These are phyloP conservation scores for Portunus trituberculatus DNA, from an alignment of 1,140 invertebrate species.

Conservation along the genomic window DNA sequence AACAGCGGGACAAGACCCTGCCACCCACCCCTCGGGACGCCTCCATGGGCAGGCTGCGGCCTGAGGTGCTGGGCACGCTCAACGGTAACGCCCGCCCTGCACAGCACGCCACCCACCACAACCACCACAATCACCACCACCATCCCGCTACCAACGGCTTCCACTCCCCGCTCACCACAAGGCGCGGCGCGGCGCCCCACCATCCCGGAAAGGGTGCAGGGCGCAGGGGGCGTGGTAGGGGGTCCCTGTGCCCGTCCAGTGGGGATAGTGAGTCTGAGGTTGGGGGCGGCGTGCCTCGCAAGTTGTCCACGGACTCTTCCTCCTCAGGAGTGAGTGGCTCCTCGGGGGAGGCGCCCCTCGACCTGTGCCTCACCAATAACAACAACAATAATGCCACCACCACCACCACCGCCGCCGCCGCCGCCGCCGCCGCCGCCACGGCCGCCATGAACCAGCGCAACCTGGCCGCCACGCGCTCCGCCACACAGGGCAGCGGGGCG, in stretches of 20 bases:
- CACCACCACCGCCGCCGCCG: background rate
- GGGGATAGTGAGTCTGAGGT: slow-evolving; percentile 41
- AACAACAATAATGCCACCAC: no score
- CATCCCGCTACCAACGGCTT: background rate
- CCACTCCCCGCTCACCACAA: background rate
- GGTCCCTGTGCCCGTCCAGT: background rate
- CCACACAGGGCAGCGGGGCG: background rate
- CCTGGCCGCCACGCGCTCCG: background rate
- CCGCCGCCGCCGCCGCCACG: background rate
- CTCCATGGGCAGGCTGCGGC: background rate
- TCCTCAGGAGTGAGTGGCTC: slow-evolving; percentile 66
- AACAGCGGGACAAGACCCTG: slow-evolving; percentile 44
- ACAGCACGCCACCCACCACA: no score
- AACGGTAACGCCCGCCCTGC: slow-evolving; percentile 35
- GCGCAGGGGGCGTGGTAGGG: background rate
- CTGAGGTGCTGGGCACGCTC: slow-evolving; percentile 52
- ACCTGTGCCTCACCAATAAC: background rate
- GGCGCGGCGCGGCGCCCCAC: background rate
- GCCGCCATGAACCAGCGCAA: slow-evolving; percentile 49
- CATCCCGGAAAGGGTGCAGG: background rate
- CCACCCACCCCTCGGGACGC: background rate
- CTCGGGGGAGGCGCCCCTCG: slow-evolving; percentile 15
- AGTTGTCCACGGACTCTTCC: slow-evolving; percentile 63
- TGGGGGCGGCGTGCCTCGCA: slow-evolving; percentile 42
- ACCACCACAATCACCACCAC: background rate